Evolutionary conservation across 2,888 invertebrate species (phyloP), one percentile per base, ranked within the genome.

Genomic region (Melolontha melolontha): DNA sequence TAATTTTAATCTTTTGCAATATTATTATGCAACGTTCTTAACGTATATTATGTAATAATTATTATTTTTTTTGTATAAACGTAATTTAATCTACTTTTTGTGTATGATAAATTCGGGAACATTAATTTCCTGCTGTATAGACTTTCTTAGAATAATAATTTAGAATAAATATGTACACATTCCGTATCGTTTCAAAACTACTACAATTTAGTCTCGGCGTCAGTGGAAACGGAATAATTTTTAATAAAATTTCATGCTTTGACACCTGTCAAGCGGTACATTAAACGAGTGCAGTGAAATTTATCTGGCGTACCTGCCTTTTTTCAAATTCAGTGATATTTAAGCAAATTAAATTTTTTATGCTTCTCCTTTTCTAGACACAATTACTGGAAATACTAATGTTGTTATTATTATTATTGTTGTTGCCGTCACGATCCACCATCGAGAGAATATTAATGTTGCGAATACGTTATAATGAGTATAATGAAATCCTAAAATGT

Each of bases 301-400:
- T 6, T 49, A 16, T 16, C 16, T 17, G 12, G 10, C 5, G 17
- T 16, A 16, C 16, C 10, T 49, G 49, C 49, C 16, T 49, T 42
- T 41, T 42, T 42, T 42, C 49, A 16, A 5, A 14, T 34, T 7
- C 39, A 14, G 39, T 40, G 16, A 10, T 34, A 54, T 54, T 54
- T 54, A 14, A 49, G 49, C 5, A 17, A 49, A 49, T 16, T 49
- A 49, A 12, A 14, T 42, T 49, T 16, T 49, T 49, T 49, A 16
- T 17, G 49, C 17, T 49, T 7, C 16, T 49, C 16, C 12, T 5
- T 14, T 8, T 8, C 16, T 7, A 14, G 49, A 14, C 54, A 34
- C 8, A 54, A 54, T 39, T 54, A 11, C 54, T 17, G 54, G 54
- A 54, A 54, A 54, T 7, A 39, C 16, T 54, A 54, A 22, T 22